Evolutionary conservation across 1,140 invertebrate genomes (phyloP), one percentile per base, ranked within the genome.

Genomic region (Myzus persicae): DNA sequence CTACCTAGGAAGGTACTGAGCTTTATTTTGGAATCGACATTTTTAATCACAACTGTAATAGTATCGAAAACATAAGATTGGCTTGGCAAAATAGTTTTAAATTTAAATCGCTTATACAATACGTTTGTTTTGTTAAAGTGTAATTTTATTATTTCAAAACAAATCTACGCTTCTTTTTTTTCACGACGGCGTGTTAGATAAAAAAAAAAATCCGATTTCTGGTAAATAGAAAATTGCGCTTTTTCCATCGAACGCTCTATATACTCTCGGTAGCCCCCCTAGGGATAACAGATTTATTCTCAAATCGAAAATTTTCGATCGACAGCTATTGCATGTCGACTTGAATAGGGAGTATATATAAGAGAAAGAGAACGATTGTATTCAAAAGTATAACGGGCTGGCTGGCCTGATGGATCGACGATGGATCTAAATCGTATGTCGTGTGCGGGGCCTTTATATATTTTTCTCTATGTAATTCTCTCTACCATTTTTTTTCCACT

Each of bases 381-480:
- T 85, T 85, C 84, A 40, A 44, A 85, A 85, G 40, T 85, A 44
- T 85, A 85, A 26, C 44, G 22, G 20, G 36, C 36, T 26, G 20
- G n/a, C 46, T 18, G 36, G 67, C 14, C 42, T 91, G 90, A 91
- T 91, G 67, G 67, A 81, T 91, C 42, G 59, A 67, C 59, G 89
- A 42, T 40, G 89, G 89, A 90, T 90, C 48, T 90, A 90, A 90
- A 90, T 91, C 90, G 59, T 81, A 40, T 46, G 90, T 67, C 59
- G 44, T 48, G 42, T 44, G 84, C 31, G 20, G 26, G 5, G 67
- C 26, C 90, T 54, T 90, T 90, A 51, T 54, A 36, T n/a, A 44
- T 87, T 87, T 44, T 44, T 36, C 59, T 76, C 38, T 84, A 26
- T 24, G 42, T 84, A 42, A 42, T 26, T 14, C 82, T 31, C 42